Base-by-base conservation (phyloP, 2,888 invertebrate genomes). In the Phengaris arion region DNA sequence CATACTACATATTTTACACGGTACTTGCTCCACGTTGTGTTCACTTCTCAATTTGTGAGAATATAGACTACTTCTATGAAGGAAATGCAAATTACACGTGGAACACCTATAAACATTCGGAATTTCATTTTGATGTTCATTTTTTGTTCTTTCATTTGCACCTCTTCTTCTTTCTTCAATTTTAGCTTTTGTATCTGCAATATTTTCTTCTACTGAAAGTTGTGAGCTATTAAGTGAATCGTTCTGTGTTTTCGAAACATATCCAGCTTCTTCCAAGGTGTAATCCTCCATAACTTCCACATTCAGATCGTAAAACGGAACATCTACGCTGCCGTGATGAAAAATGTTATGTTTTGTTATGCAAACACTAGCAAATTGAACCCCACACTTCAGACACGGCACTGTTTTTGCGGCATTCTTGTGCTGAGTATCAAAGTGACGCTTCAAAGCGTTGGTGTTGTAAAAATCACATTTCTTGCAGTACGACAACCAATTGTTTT, bases 391-490 rank as follows among this genome's bases (percentile, higher is more conserved):
- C 0, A 55, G 46, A 68, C 82, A 83, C 1, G 64, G 15, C 2
- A 68, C 12, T 8, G 52, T 75, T 55, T 35, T 55, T n/a, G 46
- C 10, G 51, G 10, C 22, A 45, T 15, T 9, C 13, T 51, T 55
- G 10, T 75, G 75, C 22, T 46, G 15, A 48, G 46, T 22, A 13
- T 68, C 75, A 3, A 75, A 13, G 54, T 75, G 75, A 12, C 55
- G 46, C n/a, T 8, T 76, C 73, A 7, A 46, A 35, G 6, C 45
- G 12, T 0, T 77, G 73, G 22, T 80, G 46, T 57, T 77, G 64
- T 79, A 76, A 0, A 81, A 52, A n/a, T 79, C 75, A 64, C 84
- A 84, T 13, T 70, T 9, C 0, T 74, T 13, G 74, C 84, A 84
- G 22, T 76, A 76, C 45, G 75, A 79, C 0, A 79, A 2, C 76